A percentile compares a stretch with the other conserved stretches of the same genome.
These are phyloP conservation scores for Griposia aprilina DNA, from an alignment of 2,888 invertebrate genomes.

Conservation along the genomic window DNA sequence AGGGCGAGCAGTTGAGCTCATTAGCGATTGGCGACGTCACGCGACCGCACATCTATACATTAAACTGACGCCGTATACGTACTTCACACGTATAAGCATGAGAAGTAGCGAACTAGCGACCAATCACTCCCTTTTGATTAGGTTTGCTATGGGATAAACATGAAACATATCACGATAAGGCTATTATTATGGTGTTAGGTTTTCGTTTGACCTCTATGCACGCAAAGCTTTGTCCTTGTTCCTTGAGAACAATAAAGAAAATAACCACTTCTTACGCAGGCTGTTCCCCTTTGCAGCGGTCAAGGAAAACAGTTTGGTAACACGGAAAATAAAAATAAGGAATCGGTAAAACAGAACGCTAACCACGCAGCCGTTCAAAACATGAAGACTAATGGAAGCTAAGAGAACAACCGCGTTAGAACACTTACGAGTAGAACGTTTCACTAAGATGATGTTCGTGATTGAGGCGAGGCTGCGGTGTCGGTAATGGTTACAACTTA, in stretches of 20 bases:
- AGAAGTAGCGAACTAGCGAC: conserved; percentile 6
- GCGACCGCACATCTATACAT: conserved; percentile 36
- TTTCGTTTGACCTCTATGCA: conserved; percentile 37
- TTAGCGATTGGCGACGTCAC: conserved; percentile 52
- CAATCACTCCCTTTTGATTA: conserved; percentile 27
- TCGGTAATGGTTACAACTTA: conserved; percentile 6
- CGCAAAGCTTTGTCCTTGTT: conserved; percentile 43
- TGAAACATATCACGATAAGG: conserved; percentile 30
- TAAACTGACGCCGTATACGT: not conserved
- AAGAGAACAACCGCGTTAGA: not conserved
- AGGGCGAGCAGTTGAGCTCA: conserved; percentile 61
- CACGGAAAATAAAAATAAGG: conserved; percentile 9
- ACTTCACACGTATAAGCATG: conserved; percentile 7
- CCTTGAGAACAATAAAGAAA: conserved; percentile 29
- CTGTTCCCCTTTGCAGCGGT: conserved; percentile 12
- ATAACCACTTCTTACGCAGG: conserved; percentile 43
- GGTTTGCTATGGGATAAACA: conserved; percentile 27
- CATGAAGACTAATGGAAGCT: not conserved
- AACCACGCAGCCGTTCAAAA: conserved; percentile 17
- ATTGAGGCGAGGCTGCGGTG: conserved; percentile 15
- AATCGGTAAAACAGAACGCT: not conserved
- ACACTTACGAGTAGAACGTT: not conserved
- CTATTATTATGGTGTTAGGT: conserved; percentile 12
- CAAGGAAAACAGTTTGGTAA: conserved; percentile 11
- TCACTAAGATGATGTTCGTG: conserved; percentile 10